Evolutionary conservation across 2,113 vertebrate genomes (phyloP).

Genomic region (Isurus oxyrinchus): DNA sequence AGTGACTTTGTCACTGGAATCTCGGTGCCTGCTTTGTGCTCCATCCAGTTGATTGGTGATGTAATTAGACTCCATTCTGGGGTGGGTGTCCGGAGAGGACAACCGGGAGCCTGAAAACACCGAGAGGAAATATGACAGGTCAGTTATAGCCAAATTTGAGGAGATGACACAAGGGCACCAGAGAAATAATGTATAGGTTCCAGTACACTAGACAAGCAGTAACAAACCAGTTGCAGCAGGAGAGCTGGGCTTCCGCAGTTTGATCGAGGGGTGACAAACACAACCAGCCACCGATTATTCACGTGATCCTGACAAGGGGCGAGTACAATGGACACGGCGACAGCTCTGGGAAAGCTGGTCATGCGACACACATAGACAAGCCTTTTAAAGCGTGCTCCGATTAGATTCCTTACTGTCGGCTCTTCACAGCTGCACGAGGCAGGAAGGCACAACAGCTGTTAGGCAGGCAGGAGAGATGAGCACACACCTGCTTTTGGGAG

Average conservation of each 20-base stretch:
- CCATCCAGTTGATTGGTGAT: no score
- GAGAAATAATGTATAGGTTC: neutral
- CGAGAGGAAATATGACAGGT: neutral
- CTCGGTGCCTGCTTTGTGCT: neutral
- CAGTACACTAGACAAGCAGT: neutral
- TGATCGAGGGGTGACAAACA: neutral
- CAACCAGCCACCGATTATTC: neutral
- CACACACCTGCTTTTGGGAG: neutral
- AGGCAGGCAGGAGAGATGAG: neutral
- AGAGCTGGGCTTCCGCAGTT: neutral
- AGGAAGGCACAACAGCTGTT: neutral
- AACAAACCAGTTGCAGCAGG: neutral
- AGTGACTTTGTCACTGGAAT: neutral
- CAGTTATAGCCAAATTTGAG: neutral
- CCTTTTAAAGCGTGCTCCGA: neutral
- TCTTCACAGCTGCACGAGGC: neutral
- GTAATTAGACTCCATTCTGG: neutral
- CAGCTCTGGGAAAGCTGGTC: neutral
- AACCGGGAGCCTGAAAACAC: neutral
- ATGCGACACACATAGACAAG: neutral
- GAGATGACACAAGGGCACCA: neutral
- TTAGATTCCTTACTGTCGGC: neutral
- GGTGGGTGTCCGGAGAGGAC: neutral
- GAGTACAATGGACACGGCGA: neutral
- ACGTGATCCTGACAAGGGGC: neutral